Conservation (phyloP, 2,797 vertebrate genomes). For the Heteromormyrus szaboi region DNA sequence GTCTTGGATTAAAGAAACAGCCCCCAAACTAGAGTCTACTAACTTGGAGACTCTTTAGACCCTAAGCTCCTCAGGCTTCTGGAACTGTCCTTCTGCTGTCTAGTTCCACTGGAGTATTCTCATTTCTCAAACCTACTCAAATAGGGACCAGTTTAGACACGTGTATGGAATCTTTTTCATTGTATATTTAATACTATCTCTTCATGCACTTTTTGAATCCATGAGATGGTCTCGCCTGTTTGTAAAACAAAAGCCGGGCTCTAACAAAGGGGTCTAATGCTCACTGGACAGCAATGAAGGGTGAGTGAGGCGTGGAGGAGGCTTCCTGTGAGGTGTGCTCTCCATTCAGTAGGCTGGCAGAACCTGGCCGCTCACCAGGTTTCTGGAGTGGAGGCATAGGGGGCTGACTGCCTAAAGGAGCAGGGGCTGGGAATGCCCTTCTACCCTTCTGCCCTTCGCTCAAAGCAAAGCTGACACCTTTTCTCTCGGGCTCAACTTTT, state of each 20-base stretch:
- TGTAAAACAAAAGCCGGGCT: neutral
- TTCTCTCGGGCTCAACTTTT: slow-evolving; percentile 72
- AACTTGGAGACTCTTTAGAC: neutral
- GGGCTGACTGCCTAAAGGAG: neutral
- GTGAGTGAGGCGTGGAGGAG: neutral
- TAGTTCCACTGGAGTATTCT: neutral
- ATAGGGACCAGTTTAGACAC: slow-evolving; percentile 40
- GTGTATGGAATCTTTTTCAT: slow-evolving; percentile 37
- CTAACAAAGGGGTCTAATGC: neutral
- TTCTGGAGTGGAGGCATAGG: neutral
- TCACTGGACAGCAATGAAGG: slow-evolving; percentile 9
- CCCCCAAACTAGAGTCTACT: neutral
- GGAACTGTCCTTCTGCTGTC: neutral
- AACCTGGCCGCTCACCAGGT: neutral
- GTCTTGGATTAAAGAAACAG: neutral
- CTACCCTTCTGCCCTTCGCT: slow-evolving; percentile 39
- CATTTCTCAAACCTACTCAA: slow-evolving; percentile 25
- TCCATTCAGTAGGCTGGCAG: neutral
- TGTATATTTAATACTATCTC: slow-evolving; percentile 32
- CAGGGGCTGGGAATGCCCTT: neutral
- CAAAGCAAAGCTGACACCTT: slow-evolving; percentile 67
- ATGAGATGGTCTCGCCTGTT: neutral
- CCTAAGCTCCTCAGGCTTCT: neutral
- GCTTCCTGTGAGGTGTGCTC: neutral
- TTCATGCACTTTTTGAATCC: slow-evolving; percentile 40